Evolutionary conservation across 1,140 invertebrate genomes (phyloP).

Genomic region (Agrilus planipennis): DNA sequence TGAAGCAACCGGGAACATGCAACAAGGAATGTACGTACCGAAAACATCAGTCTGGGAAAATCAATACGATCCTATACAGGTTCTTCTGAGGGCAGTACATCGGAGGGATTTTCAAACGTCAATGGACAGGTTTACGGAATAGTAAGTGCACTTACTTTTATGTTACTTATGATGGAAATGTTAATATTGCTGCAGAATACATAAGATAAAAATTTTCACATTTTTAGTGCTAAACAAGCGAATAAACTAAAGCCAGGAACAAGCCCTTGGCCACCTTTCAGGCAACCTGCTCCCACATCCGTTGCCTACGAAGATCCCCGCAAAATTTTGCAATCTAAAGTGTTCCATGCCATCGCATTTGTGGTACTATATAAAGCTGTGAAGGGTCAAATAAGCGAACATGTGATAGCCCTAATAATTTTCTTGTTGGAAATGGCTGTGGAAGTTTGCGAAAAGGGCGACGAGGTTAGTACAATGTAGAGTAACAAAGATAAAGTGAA

Average conservation of each 20-base stretch:
- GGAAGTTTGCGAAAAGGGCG: constrained; percentile 32
- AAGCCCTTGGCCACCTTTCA: constrained; percentile 74
- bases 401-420: constrained; percentile 71
- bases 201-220: constrained; percentile 3
- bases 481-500: constrained; percentile 1
- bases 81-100: constrained; percentile 81
- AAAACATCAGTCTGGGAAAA: constrained; percentile 80
- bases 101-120: constrained; percentile 86
- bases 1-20: constrained; percentile 69
- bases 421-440: constrained; percentile 80
- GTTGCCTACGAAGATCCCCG: constrained; percentile 60
- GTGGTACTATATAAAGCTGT: constrained; percentile 75
- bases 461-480: constrained; percentile 2
- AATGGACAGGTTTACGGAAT: constrained; percentile 78
- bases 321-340: constrained; percentile 55
- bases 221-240: constrained; percentile 45
- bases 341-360: constrained; percentile 77
- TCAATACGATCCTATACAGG: constrained; percentile 89
- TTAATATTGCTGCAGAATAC: neutral
- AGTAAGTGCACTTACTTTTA: constrained; percentile 44
- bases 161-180: neutral
- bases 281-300: constrained; percentile 52
- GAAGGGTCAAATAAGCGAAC: constrained; percentile 67
- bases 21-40: constrained; percentile 90
- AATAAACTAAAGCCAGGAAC: constrained; percentile 50